phyloP scores from a whole-genome alignment of 2,797 vertebrate species.

The Microcaecilia unicolor region DNA sequence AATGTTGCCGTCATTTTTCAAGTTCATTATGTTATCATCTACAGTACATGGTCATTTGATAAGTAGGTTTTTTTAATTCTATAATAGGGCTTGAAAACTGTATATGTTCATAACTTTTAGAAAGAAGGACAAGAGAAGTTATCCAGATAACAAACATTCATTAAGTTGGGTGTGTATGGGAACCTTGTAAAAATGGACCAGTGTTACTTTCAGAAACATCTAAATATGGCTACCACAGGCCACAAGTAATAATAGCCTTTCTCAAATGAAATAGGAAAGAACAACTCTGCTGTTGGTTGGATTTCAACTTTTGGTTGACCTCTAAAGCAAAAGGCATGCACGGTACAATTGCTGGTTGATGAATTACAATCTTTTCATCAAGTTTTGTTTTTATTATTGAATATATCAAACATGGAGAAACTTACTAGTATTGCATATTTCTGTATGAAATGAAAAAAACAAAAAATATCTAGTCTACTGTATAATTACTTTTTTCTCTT shows the following conservation, averaged over 20 bases:
- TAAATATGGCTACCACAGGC: constrained; percentile 44
- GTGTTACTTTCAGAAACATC: constrained; percentile 31
- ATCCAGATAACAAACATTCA: constrained; percentile 23
- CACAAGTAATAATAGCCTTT: constrained; percentile 61
- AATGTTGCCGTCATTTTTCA: neutral
- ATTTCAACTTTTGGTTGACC: too few relatives aligned
- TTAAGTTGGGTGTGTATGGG: constrained; percentile 62
- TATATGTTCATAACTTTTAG: neutral
- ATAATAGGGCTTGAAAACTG: neutral
- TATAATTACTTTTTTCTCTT: too few relatives aligned
- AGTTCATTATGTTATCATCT: neutral
- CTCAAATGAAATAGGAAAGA: constrained; percentile 49
- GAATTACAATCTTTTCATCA: too few relatives aligned
- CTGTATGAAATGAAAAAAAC: too few relatives aligned
- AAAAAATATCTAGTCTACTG: too few relatives aligned
- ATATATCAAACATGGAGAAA: too few relatives aligned
- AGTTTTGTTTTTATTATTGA: too few relatives aligned
- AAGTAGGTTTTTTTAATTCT: neutral
- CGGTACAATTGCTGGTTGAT: too few relatives aligned
- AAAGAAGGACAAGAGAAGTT: neutral
- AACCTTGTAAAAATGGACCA: constrained; percentile 33
- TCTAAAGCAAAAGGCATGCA: too few relatives aligned
- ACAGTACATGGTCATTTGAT: neutral
- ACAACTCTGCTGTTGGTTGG: neutral
- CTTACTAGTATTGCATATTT: too few relatives aligned